Percentiles rank a stretch among this genome's conserved stretches.
Conservation (phyloP, 2,797 vertebrate genomes). For the Linurgus olivaceus region DNA sequence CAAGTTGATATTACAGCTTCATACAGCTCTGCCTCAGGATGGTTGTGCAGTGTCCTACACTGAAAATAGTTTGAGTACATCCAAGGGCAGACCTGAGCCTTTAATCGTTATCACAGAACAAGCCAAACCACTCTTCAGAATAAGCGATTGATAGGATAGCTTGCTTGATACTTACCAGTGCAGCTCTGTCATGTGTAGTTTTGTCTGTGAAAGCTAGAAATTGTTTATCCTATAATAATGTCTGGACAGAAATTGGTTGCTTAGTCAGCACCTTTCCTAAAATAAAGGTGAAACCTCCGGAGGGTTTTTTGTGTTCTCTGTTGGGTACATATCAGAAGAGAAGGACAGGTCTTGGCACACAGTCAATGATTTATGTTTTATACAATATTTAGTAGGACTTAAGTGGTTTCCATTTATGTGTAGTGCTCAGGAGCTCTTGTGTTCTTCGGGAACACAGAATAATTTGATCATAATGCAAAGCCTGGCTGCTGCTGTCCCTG, state of each 20-base stretch:
- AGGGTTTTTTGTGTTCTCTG: not conserved
- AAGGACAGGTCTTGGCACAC: not conserved
- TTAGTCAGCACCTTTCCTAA: slow-evolving; percentile 37
- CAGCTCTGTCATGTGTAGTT: not conserved
- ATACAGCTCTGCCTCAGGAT: not conserved
- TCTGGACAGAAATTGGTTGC: not conserved
- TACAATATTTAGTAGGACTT: slow-evolving; percentile 42
- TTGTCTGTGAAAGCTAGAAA: not conserved
- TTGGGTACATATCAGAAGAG: not conserved
- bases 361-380: slow-evolving; percentile 44
- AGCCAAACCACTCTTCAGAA: not conserved
- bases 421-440: not conserved
- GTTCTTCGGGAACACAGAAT: not conserved
- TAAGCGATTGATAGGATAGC: not conserved
- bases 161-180: not conserved
- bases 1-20: not conserved
- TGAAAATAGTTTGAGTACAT: not conserved
- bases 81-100: slow-evolving; percentile 4
- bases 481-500: not conserved
- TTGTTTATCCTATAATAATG: not conserved
- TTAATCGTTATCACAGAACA: not conserved
- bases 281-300: slow-evolving; percentile 36
- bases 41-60: not conserved
- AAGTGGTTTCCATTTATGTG: not conserved
- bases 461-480: not conserved